These are phyloP conservation scores for Eutolmus rufibarbis DNA, from an alignment of 2,888 invertebrate genomes.

Conservation along the genomic window DNA sequence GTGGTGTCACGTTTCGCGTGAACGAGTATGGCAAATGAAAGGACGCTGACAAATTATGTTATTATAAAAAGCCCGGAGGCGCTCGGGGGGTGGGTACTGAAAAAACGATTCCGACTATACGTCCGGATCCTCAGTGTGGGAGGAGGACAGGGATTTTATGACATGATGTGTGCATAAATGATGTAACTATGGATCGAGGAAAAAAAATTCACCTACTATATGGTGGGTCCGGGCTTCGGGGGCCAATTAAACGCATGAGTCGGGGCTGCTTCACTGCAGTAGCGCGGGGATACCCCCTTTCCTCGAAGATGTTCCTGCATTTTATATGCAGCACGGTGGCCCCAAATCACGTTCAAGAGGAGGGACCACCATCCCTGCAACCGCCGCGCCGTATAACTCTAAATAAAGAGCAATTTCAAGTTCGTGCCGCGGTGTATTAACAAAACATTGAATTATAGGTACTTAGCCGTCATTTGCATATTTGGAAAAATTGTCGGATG, in stretches of 20 bases:
- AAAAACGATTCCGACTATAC: neutral
- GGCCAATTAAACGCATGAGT: conserved; percentile 9
- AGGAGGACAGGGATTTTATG: neutral
- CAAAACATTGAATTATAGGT: conserved; percentile 38
- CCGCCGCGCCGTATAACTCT: neutral
- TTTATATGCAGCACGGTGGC: neutral
- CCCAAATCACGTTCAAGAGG: conserved; percentile 1
- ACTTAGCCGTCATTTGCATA: conserved; percentile 38
- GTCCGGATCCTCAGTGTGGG: neutral
- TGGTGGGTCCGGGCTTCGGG: neutral
- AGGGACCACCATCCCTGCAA: neutral
- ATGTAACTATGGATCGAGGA: neutral
- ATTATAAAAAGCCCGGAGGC: conserved; percentile 16
- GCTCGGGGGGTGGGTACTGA: neutral
- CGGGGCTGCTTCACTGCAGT: neutral
- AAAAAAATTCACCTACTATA: conserved; percentile 10
- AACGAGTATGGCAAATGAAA: conserved; percentile 35
- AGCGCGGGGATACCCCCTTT: neutral
- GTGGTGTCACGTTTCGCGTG: conserved; percentile 37
- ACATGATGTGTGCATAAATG: conserved; percentile 15
- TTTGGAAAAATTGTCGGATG: conserved; percentile 26
- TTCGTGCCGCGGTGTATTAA: conserved; percentile 36
- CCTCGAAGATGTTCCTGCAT: neutral
- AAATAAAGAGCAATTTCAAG: conserved; percentile 38
- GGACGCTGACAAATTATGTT: conserved; percentile 41